phyloP scores from a whole-genome alignment of 2,113 vertebrate genomes.

The Lontra canadensis region DNA sequence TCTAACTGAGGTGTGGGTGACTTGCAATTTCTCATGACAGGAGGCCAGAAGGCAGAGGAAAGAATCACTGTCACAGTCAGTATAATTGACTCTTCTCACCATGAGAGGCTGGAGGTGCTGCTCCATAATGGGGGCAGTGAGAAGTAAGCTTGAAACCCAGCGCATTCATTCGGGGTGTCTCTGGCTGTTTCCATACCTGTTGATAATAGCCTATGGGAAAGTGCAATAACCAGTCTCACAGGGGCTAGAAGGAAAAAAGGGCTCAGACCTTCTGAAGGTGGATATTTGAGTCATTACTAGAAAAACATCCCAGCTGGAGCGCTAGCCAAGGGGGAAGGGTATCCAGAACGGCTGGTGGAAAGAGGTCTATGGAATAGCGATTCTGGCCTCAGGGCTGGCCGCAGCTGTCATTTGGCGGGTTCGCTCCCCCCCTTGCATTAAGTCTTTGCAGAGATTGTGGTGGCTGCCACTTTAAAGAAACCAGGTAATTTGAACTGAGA shows the following conservation, averaged over 20 bases:
- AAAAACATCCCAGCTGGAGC: neutral
- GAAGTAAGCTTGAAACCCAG: neutral
- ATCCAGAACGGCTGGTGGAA: neutral
- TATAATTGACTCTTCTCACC: neutral
- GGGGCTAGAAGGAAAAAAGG: neutral
- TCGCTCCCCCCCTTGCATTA: neutral
- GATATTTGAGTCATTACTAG: neutral
- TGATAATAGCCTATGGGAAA: neutral
- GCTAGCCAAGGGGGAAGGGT: neutral
- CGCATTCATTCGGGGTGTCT: neutral
- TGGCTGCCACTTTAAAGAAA: neutral
- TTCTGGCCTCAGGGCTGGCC: neutral
- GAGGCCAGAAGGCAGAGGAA: neutral
- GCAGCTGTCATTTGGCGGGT: neutral
- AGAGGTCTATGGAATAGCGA: neutral
- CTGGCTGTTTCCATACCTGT: neutral
- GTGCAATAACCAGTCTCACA: neutral
- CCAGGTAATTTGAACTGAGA: neutral
- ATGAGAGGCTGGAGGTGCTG: too few species aligned
- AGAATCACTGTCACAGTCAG: neutral
- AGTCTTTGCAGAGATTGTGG: neutral
- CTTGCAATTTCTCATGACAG: neutral
- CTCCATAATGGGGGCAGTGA: neutral
- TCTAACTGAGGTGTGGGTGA: neutral
- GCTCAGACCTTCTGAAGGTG: neutral